Evolutionary conservation across 2,113 vertebrate species (phyloP).

Genomic region (Nerophis ophidion): DNA sequence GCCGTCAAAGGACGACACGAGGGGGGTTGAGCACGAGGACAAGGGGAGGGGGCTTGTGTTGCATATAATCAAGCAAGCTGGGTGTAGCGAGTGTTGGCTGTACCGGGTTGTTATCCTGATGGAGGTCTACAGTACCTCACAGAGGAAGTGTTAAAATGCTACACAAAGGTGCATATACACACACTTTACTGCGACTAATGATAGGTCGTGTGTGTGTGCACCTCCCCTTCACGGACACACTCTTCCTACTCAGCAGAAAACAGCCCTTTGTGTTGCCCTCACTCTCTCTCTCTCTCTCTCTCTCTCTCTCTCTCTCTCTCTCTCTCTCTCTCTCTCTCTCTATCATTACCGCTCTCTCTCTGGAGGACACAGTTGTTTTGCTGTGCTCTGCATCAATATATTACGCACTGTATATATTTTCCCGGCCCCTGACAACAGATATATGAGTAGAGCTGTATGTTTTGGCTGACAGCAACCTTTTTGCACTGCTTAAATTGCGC

Average conservation of each 20-base stretch:
- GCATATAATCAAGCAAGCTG: conserved; percentile 25
- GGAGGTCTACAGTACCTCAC: conserved; percentile 49
- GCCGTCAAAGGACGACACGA: conserved; percentile 26
- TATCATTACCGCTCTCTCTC: conserved; percentile 41
- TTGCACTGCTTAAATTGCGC: conserved; percentile 24
- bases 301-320: conserved; percentile 36
- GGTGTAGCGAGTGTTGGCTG: conserved; percentile 47
- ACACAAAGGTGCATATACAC: conserved; percentile 15
- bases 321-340: conserved; percentile 32
- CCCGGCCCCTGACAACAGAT: conserved; percentile 42
- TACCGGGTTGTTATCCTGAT: conserved; percentile 51
- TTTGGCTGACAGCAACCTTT: conserved; percentile 57
- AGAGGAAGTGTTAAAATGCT: conserved; percentile 29
- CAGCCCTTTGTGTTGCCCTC: conserved; percentile 38
- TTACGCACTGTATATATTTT: conserved; percentile 58
- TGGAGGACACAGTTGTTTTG: conserved; percentile 55
- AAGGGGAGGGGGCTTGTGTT: conserved; percentile 18
- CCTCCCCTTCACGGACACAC: conserved; percentile 63
- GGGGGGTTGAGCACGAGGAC: not conserved
- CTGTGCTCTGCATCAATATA: conserved; percentile 59
- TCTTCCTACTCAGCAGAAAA: conserved; percentile 63
- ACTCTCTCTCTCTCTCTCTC: conserved; percentile 25
- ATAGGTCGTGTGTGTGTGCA: conserved; percentile 61
- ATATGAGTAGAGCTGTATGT: conserved; percentile 35
- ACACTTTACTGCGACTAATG: conserved; percentile 51